Base-by-base conservation (phyloP, 2,797 vertebrate genomes). In the Pipistrellus pipistrellus region DNA sequence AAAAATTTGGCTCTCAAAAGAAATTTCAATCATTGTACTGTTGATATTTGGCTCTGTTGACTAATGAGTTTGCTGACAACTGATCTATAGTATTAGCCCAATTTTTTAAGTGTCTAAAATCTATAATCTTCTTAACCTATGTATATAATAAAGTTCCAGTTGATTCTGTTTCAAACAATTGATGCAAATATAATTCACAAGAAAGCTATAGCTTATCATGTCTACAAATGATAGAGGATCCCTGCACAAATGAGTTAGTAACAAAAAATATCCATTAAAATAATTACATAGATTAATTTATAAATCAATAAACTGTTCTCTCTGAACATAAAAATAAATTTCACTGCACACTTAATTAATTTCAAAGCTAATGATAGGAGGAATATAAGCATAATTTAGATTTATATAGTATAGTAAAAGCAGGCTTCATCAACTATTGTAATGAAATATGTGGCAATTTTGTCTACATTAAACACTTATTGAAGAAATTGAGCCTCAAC, bases 361-460 rank as follows among this genome's bases (percentile, higher is more conserved):
- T 97, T 97, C 91, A 92, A 95, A 97, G 48, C n/a, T 96, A 95
- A 93, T 97, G 90, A 96, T 25, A 13, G 41, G 78, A 93, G 90
- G 94, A 84, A 88, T 96, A 53, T 94, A 96, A 81, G 32, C 30
- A 87, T 71, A 88, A 77, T 96, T 94, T 95, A 68, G 32, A 27
- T 38, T n/a, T 88, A 85, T 55, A 64, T 17, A 35, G 27, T 91
- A 93, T 35, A 94, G 72, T 11, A 84, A 96, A 93, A 95, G 66
- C 17, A 83, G 57, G 85, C 72, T 90, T 64, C 81, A 76, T 69
- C 8, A 89, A 18, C 30, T 94, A 59, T 96, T 80, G 41, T 96
- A 88, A 97, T 86, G 57, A 94, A 96, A 91, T 77, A 73, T 1
- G 0, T 27, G 62, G 72, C 53, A 91, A 88, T 97, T 85, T 96